Base-by-base conservation (phyloP, 2,888 invertebrate species). In the Yponomeuta plumbellus region DNA sequence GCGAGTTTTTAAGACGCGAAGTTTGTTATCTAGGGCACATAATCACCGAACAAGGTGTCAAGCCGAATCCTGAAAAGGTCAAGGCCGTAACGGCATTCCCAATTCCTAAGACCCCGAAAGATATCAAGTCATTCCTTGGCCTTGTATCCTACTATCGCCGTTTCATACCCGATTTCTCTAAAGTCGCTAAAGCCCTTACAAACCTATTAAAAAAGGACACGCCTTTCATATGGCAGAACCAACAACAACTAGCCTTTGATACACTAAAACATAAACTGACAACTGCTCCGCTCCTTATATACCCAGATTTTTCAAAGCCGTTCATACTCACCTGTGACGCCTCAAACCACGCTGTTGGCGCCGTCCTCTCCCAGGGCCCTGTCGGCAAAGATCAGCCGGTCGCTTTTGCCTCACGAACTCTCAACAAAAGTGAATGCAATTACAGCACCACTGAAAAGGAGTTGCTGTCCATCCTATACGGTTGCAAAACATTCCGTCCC, bases 381-480 rank as follows among this genome's bases (percentile, higher is more conserved):
- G 40, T 73, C 64, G 68, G 70, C 39, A 70, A 74, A 62, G 76
- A 82, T 66, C 67, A 75, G 21, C 81, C 79, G 1, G 73, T 85
- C 2, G 79, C 81, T 17, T 85, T 78, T 68, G 76, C 78, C 4
- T 73, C 73, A 34, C 65, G 80, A 68, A 77, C 77, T 0, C 66
- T 79, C 20, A 81, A 76, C 67, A 70, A 72, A 67, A 71, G 75
- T 0, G 80, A 82, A 74, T 52, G 39, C 8, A 83, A 80, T 64
- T 84, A 84, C 67, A 70, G 71, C 2, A 79, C 80, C 0, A 82
- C 72, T 1, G 81, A 86, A 71, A 74, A 73, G 61, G 82, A 84
- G 73, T 67, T 81, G 2, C 66, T 84, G 64, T 77, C 79, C 0
- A 79, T 85, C 11, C 71, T 83, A 5, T 82, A 77, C 23, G 76